Evolutionary conservation across 1,140 invertebrate species (phyloP), one percentile per base, ranked within the genome.

Genomic region (Berghia stephanieae): DNA sequence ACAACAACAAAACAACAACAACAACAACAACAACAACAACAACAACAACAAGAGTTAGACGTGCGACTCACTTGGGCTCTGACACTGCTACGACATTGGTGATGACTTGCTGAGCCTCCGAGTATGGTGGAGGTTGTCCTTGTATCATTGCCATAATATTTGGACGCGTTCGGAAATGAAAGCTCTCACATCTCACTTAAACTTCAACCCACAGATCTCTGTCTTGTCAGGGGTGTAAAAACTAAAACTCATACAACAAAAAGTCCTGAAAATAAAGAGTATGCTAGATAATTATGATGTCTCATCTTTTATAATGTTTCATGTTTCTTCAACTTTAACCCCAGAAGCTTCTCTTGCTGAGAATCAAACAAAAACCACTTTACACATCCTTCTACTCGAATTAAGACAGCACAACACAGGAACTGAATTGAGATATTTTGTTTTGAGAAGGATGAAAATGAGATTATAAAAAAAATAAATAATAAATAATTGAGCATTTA

Each of bases 121-220:
- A 46, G 44, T 72, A 72, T 10, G 70, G 31, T 2, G 43, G 44
- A 31, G 70, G 46, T 16, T 49, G 70, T 18, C 70, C 70, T 31
- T 72, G 70, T 36, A 72, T 24, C 4, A 72, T 72, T 27, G 70
- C 49, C 70, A 72, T 72, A 31, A 4, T 72, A 13, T 13, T 13
- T n/a, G 46, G 10, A 49, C 46, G 10, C 46, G 46, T 13, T 49
- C 46, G 13, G n/a, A n/a, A 49, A 49, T 49, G 13, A 13, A 49
- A n/a, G n/a, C n/a, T n/a, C n/a, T n/a, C n/a, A 49, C 13, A 49
- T 49, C 46, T 63, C 18, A 63, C 34, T 31, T 63, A 63, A 31
- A 63, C 34, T 31, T 63, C 34, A 66, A 38, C 4, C 40, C 3
- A 36, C 8, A 66, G 60, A 66, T 5, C 31, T 31, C 10, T 21